Conservation (phyloP, 2,113 vertebrate species). For the Notothenia rossii region DNA sequence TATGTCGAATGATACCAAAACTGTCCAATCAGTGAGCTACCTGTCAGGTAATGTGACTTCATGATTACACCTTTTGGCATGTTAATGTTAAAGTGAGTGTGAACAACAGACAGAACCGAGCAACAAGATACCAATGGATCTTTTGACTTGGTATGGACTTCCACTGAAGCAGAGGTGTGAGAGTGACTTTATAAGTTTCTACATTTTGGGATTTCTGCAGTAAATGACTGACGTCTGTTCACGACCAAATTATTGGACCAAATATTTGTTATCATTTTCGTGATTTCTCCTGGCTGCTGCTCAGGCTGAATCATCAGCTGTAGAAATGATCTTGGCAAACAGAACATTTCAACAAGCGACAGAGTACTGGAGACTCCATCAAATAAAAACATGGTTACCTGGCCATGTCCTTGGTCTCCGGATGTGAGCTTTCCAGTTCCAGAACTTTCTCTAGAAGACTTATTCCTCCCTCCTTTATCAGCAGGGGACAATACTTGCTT, state of each 20-base stretch:
- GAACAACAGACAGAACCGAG: background rate
- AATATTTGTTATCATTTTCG: background rate
- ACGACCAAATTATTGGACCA: background rate
- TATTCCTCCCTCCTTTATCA: conserved; percentile 96
- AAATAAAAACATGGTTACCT: conserved; percentile 77
- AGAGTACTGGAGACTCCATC: background rate
- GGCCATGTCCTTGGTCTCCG: conserved; percentile 97
- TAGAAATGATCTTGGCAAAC: background rate
- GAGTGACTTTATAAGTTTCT: background rate
- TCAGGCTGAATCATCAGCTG: background rate
- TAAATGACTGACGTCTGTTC: background rate
- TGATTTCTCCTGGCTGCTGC: background rate
- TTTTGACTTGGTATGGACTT: background rate
- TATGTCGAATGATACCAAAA: too few species aligned
- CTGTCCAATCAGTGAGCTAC: too few species aligned
- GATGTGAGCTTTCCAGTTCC: conserved; percentile 89
- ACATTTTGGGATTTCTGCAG: background rate
- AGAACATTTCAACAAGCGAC: background rate
- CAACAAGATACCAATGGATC: background rate
- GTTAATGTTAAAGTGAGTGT: too few species aligned
- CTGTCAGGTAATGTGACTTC: too few species aligned
- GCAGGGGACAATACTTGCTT: conserved; percentile 95
- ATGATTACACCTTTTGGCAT: too few species aligned
- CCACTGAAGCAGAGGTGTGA: background rate
- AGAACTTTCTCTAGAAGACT: conserved; percentile 90